A percentile compares a stretch with the other conserved stretches of the same genome.
phyloP scores from a whole-genome alignment of 2,113 vertebrate genomes.

The Mus pahari region DNA sequence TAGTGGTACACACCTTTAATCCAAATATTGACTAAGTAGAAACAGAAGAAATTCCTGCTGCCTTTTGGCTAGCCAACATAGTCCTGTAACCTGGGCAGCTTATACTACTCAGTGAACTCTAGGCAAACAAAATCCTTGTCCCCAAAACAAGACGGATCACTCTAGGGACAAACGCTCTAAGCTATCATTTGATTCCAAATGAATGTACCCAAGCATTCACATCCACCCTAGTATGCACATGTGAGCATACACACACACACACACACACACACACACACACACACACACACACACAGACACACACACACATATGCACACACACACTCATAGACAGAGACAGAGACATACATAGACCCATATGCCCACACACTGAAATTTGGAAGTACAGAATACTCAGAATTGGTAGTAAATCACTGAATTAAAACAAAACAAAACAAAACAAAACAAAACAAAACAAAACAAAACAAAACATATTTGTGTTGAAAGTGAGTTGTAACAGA shows the following conservation, averaged over 20 bases:
- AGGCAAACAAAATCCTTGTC: not conserved
- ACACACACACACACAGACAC: not conserved
- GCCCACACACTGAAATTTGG: not conserved
- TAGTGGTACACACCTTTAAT: not conserved
- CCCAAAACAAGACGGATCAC: not conserved
- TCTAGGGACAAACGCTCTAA: not conserved
- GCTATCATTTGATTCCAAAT: not conserved
- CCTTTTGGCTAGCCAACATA: not conserved
- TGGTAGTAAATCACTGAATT: not conserved
- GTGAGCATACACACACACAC: not conserved
- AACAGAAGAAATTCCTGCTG: not conserved
- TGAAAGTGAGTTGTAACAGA: not conserved
- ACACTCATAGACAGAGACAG: too few species aligned
- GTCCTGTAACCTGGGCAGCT: not conserved
- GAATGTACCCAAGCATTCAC: not conserved
- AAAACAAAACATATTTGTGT: not conserved
- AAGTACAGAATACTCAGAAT: not conserved
- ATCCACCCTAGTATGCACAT: not conserved
- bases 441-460: not conserved
- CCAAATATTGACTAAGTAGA: not conserved
- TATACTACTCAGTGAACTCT: not conserved
- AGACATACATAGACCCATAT: too few species aligned
- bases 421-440: not conserved
- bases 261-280: too few species aligned
- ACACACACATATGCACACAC: not conserved